These are phyloP conservation scores for Vanessa atalanta DNA, from an alignment of 1,140 invertebrate species.

Conservation along the genomic window DNA sequence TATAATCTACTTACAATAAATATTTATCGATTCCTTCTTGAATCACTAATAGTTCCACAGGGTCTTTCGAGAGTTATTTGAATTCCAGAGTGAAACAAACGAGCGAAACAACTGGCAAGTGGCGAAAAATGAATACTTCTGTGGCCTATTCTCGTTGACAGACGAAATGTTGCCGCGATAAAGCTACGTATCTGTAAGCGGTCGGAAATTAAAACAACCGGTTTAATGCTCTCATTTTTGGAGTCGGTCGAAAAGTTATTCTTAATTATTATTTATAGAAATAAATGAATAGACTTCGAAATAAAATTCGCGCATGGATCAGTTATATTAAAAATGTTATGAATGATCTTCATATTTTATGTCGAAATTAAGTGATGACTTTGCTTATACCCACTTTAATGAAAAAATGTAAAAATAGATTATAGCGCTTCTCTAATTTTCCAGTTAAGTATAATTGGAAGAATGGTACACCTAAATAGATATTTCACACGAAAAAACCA, in stretches of 20 bases:
- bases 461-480: no score
- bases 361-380: not conserved
- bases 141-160: not conserved
- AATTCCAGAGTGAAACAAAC: conserved; percentile 3
- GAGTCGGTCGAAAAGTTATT: not conserved
- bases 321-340: conserved; percentile 1
- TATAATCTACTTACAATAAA: conserved; percentile 21
- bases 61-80: not conserved
- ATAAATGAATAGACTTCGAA: not conserved
- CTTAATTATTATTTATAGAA: not conserved
- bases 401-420: not conserved
- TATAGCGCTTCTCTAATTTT: no score
- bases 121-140: not conserved
- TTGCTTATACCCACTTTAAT: not conserved
- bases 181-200: not conserved
- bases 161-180: not conserved
- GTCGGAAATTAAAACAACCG: not conserved
- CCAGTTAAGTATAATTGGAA: no score
- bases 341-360: conserved; percentile 5
- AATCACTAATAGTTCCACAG: conserved; percentile 2
- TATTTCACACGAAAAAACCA: no score
- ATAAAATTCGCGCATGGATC: not conserved
- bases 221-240: not conserved
- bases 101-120: not conserved
- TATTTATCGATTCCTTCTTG: conserved; percentile 18